A percentile compares a stretch with the other conserved stretches of the same genome.
Conservation (phyloP, 2,797 vertebrate genomes). For the Graptemys geographica region DNA sequence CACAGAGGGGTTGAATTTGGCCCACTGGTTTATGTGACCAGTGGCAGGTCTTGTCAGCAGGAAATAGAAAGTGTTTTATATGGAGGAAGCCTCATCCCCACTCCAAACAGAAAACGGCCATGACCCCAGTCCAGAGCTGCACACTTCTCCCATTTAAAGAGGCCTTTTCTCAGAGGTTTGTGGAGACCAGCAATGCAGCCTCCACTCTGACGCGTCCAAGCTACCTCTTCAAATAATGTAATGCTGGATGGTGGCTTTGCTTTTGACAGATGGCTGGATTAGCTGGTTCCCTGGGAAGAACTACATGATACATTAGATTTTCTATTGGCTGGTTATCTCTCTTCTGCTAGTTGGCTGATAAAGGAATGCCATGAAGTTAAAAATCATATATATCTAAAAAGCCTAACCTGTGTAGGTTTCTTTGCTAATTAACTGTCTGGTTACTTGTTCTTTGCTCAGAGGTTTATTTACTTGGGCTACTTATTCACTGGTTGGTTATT, state of each 20-base stretch:
- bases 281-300: background rate
- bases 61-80: background rate
- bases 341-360: background rate
- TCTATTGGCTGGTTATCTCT: background rate
- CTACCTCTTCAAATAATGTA: fast-evolving
- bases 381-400: background rate
- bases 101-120: background rate
- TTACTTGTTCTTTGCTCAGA: background rate
- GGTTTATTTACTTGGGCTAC: background rate
- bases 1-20: background rate
- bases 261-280: background rate
- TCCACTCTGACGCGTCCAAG: background rate
- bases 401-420: background rate
- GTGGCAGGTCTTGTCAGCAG: background rate
- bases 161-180: background rate
- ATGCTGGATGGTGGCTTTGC: background rate
- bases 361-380: background rate
- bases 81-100: background rate
- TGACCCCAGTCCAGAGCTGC: background rate
- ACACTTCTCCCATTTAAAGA: background rate
- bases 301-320: background rate
- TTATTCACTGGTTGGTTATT: background rate
- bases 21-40: background rate
- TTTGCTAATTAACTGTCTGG: background rate
- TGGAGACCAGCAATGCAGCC: fast-evolving